Conservation (phyloP, 1,140 invertebrate genomes). For the Carcinoscorpius rotundicauda region DNA sequence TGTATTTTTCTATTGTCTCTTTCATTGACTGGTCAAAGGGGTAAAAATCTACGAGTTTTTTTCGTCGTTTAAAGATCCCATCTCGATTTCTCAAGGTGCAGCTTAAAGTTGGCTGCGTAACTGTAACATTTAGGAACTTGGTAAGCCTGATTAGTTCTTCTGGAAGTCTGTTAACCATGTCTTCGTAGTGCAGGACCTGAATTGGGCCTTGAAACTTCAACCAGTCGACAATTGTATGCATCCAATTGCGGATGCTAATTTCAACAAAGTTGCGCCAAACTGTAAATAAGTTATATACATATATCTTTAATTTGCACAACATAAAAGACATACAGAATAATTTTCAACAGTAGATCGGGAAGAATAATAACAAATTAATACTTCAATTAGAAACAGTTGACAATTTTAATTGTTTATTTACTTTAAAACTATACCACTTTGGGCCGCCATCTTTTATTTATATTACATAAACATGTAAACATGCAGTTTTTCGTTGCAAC, state of each 20-base stretch:
- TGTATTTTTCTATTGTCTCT: neutral
- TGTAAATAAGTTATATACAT: conserved; percentile 28
- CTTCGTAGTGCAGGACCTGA: conserved; percentile 56
- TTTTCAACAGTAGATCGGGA: no score
- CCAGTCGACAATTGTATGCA: conserved; percentile 53
- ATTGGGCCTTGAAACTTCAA: conserved; percentile 53
- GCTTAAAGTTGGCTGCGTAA: conserved; percentile 24
- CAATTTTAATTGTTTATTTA: no score
- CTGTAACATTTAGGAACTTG: conserved; percentile 40
- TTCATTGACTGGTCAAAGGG: conserved; percentile 36
- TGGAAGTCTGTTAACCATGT: conserved; percentile 47
- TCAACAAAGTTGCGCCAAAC: conserved; percentile 57
- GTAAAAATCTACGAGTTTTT: conserved; percentile 49
- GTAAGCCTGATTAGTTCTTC: conserved; percentile 43
- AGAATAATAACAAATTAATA: no score
- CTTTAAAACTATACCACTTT: no score
- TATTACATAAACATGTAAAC: no score
- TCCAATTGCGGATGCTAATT: conserved; percentile 52
- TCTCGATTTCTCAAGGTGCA: conserved; percentile 36
- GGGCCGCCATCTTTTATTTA: no score
- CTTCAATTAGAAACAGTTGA: no score
- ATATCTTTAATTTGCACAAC: no score
- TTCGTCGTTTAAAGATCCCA: conserved; percentile 54
- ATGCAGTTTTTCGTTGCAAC: no score
- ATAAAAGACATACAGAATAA: no score